phyloP scores from a whole-genome alignment of 2,888 invertebrate genomes.

The Ellobium chinense region DNA sequence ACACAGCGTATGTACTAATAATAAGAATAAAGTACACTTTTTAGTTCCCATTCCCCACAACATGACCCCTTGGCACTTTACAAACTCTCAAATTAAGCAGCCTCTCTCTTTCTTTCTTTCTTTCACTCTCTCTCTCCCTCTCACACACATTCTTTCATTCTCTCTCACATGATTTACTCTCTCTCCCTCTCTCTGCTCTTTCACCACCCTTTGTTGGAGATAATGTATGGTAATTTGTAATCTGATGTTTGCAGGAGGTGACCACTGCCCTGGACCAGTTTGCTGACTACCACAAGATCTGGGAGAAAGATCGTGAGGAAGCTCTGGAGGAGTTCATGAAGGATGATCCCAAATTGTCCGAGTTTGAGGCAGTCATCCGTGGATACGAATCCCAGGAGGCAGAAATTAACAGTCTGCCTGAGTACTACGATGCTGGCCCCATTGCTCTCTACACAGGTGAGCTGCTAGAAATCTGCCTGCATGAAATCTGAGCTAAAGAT shows the following conservation, averaged over 20 bases:
- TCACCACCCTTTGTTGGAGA: no score
- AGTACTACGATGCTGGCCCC: slow-evolving; percentile 78
- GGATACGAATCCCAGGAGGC: slow-evolving; percentile 78
- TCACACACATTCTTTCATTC: no score
- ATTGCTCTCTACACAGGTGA: slow-evolving; percentile 78
- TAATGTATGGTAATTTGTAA: no score
- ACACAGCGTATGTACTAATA: no score
- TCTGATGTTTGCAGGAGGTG: slow-evolving; percentile 85
- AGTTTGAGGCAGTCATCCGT: slow-evolving; percentile 79
- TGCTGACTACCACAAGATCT: slow-evolving; percentile 87
- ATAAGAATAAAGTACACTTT: no score
- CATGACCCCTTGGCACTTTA: no score
- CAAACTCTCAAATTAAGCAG: no score
- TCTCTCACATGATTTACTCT: no score
- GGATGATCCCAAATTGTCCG: slow-evolving; percentile 78
- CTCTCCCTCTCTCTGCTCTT: no score
- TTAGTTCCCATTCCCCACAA: no score
- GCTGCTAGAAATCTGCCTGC: slow-evolving; percentile 1
- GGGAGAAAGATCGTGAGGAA: slow-evolving; percentile 77
- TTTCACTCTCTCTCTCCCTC: no score
- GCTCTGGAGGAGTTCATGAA: slow-evolving; percentile 78
- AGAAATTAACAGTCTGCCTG: slow-evolving; percentile 75
- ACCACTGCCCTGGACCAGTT: slow-evolving; percentile 89
- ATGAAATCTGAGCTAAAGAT: background rate
- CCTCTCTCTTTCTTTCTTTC: no score